Base-by-base conservation (phyloP, 2,113 vertebrate genomes). In the Oxygymnocypris stewartii region DNA sequence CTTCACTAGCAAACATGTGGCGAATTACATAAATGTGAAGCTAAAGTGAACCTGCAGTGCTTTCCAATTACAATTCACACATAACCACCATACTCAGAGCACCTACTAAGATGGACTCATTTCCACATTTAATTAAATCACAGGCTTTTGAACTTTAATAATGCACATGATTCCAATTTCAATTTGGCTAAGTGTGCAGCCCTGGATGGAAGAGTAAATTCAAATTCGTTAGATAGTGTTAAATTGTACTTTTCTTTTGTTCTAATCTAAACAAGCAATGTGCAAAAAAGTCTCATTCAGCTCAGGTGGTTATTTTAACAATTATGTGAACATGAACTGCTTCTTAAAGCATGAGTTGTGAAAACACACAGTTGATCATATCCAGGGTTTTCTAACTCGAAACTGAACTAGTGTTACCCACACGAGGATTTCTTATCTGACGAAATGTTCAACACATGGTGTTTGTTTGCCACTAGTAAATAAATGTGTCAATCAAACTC, bases 401-500 rank as follows among this genome's bases (percentile, higher is more conserved):
- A 13, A 14, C 37, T n/a, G 23, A 47, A 25, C 40, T 75, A 71
- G 1, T 4, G 14, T 40, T 23, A 73, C 35, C 69, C 12, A 44
- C 11, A 47, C 2, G 14, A 23, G 11, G 40, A 74, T 74, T 44
- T n/a, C 37, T 44, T 25, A 44, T 74, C 71, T n/a, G 23, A 44
- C 11, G 23, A n/a, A 23, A 42, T 74, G 71, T 25, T 47, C 40
- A 25, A 75, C 73, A 47, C 40, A 75, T 75, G 59, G 79, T 65
- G 57, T 61, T 81, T 81, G 37, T 65, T 44, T 81, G 59, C 42
- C n/a, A 8, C 20, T 42, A 47, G 77, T 25, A 16, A 54, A 37
- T 57, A 12, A 47, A 51, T 31, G 31, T 1, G 61, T 6, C 7
- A 14, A 25, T 37, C 18, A 63, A 59, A 94, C 97, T 85, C 95